Base-by-base conservation (phyloP, 2,797 vertebrate genomes). In the Epinephelus coioides region DNA sequence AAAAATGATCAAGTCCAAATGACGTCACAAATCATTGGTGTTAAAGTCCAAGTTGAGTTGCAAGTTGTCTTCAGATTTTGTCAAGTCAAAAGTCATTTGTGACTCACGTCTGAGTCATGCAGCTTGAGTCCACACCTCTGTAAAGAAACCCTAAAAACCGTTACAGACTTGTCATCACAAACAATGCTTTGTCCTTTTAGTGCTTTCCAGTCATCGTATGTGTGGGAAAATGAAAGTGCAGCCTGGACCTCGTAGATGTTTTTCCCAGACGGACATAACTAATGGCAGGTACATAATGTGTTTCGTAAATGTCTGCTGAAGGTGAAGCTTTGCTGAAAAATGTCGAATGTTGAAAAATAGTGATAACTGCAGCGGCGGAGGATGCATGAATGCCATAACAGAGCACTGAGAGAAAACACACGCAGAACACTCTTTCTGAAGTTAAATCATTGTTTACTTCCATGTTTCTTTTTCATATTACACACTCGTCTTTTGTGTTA, bases 151-250 rank as follows among this genome's bases (percentile, higher is more conserved):
- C 57, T 55, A 15, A 54, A 44, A 30, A 81, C 73, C 67, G 70
- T 83, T 60, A 79, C 47, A 25, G 72, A 47, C 55, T 43, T 68
- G 63, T 75, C 55, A 78, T 53, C 73, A 19, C 54, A 43, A 67
- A 25, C 47, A 55, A 63, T 1, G 3, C 50, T 70, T 49, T 59
- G 38, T 57, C 21, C 47, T 72, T 72, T 68, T n/a, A 53, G 30
- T 51, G 63, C 43, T 73, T 59, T 78, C 34, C 15, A 50, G 56
- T 53, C 5, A 25, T 55, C 13, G 10, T 76, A n/a, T 30, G 21
- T 82, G 59, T 81, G 53, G 5, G 50, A 68, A 60, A 51, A 81
- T 38, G 61, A 47, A 72, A 77, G 47, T 43, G 54, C 34, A 73
- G 50, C 13, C 19, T 64, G 34, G 17, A 65, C 23, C 5, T 66